Percentiles rank a stretch among this genome's conserved stretches.
Evolutionary conservation across 1,140 invertebrate genomes (phyloP).

Genomic region (Macrocentrus cingulum): DNA sequence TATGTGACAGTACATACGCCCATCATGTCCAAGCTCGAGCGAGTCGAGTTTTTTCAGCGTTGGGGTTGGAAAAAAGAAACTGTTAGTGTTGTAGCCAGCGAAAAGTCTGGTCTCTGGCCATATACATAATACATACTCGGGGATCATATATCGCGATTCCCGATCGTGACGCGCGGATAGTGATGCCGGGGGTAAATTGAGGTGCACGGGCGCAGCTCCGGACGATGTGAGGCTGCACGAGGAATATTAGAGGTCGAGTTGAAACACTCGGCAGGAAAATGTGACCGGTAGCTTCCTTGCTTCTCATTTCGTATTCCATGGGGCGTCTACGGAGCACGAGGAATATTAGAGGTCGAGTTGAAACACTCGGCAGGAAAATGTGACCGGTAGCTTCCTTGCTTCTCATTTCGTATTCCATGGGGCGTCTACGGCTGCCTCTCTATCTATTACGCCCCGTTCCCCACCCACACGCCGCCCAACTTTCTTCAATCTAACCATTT

Average conservation of each 20-base stretch:
- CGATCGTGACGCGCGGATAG: conserved; percentile 6
- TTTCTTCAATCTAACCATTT: conserved; percentile 51
- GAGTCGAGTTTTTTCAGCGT: too few relatives aligned
- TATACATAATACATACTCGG: background rate
- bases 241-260: conserved; percentile 45
- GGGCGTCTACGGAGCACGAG: conserved; percentile 38
- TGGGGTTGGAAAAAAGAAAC: too few relatives aligned
- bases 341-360: conserved; percentile 44
- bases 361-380: conserved; percentile 33
- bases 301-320: conserved; percentile 52
- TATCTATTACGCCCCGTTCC: conserved; percentile 49
- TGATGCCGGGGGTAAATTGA: conserved; percentile 28
- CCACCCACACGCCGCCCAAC: conserved; percentile 13
- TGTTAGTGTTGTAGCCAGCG: too few relatives aligned
- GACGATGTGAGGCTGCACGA: conserved; percentile 26
- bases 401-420: conserved; percentile 52
- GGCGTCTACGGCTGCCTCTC: conserved; percentile 39
- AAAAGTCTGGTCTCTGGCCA: too few relatives aligned
- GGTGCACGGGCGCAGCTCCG: conserved; percentile 27
- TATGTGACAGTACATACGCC: too few relatives aligned
- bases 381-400: conserved; percentile 25
- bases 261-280: conserved; percentile 32
- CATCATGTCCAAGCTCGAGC: too few relatives aligned
- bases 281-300: conserved; percentile 25
- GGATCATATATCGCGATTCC: conserved; percentile 2